Evolutionary conservation across 2,888 invertebrate species (phyloP).

Genomic region (Mycalesis mineus): DNA sequence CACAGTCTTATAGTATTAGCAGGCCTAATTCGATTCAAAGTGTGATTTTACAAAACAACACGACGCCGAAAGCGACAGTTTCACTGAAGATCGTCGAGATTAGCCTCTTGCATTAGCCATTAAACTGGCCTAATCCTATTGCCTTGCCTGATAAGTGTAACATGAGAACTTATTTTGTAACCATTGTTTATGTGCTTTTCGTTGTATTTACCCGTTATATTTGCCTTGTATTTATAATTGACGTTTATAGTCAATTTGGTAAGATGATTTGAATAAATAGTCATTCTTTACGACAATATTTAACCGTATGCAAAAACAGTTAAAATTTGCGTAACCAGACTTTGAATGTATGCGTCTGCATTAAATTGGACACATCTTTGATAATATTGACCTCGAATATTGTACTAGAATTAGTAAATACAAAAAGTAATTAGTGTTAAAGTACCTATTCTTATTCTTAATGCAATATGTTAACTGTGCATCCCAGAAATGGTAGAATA

Average conservation of each 20-base stretch:
- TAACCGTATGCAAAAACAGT: neutral
- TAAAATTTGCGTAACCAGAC: no score
- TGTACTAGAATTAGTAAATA: no score
- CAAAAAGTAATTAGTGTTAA: no score
- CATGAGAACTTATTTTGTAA: conserved; percentile 34
- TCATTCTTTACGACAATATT: neutral
- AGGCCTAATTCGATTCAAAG: conserved; percentile 11
- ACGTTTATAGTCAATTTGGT: conserved; percentile 17
- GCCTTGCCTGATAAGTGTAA: conserved; percentile 28
- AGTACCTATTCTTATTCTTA: no score
- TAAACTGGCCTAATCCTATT: conserved; percentile 21
- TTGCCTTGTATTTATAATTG: conserved; percentile 13
- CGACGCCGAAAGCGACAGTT: conserved; percentile 29
- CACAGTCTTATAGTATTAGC: neutral
- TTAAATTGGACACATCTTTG: no score
- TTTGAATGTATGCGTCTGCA: no score
- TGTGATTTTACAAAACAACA: conserved; percentile 21
- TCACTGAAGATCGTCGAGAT: conserved; percentile 29
- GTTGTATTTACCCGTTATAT: neutral
- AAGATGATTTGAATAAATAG: conserved; percentile 11
- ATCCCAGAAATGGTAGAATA: no score
- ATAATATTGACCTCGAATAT: no score
- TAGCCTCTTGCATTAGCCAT: conserved; percentile 22
- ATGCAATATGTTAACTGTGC: no score
- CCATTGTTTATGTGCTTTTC: conserved; percentile 30